Conservation (phyloP, 2,888 invertebrate species). For the Stegophylla sp. region DNA sequence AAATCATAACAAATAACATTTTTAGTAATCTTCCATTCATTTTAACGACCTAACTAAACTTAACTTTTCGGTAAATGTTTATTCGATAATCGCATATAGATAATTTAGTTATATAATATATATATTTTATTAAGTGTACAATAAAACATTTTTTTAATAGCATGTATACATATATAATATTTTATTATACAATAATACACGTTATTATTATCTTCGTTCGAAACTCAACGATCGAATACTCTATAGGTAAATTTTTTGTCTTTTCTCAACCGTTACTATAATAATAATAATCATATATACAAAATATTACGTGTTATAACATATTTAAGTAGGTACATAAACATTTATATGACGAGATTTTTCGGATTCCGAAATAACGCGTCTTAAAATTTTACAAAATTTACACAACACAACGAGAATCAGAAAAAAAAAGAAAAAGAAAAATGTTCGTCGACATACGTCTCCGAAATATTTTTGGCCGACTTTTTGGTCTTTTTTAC, state of each 20-base stretch:
- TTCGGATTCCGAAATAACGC: conserved; percentile 18
- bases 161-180: conserved; percentile 2
- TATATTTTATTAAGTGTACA: conserved; percentile 15
- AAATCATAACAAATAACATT: background rate
- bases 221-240: too few relatives aligned
- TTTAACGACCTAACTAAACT: conserved; percentile 14
- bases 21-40: background rate
- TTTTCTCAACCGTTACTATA: background rate
- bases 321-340: too few relatives aligned
- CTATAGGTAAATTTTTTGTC: too few relatives aligned
- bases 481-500: background rate
- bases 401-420: conserved; percentile 40
- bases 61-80: background rate
- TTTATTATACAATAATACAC: conserved; percentile 18
- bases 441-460: background rate
- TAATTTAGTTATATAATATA: conserved; percentile 9
- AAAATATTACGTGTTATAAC: conserved; percentile 19
- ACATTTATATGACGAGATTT: conserved; percentile 1
- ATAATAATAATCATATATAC: conserved; percentile 27
- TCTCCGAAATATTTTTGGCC: background rate
- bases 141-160: background rate
- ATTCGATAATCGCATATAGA: background rate
- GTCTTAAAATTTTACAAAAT: conserved; percentile 45
- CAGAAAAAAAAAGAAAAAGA: too few relatives aligned
- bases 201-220: too few relatives aligned